phyloP scores from a whole-genome alignment of 2,888 invertebrate genomes.

The Ommatoiulus sabulosus region DNA sequence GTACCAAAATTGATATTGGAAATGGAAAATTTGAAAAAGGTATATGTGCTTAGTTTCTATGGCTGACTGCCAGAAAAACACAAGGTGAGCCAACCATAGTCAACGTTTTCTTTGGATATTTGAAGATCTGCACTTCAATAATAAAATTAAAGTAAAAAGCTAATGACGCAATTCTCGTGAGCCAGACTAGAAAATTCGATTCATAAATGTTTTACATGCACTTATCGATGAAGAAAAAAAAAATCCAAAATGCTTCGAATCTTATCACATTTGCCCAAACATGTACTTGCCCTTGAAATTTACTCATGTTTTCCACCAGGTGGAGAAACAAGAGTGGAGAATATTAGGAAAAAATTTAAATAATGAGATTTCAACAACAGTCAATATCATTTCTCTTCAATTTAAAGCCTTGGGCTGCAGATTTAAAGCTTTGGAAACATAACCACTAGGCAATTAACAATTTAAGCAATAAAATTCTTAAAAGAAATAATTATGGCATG shows the following conservation, averaged over 20 bases:
- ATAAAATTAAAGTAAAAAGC: neutral
- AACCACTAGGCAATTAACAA: neutral
- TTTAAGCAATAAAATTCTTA: neutral
- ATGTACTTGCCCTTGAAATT: neutral
- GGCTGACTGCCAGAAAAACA: neutral
- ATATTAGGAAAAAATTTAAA: neutral
- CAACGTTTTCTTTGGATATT: neutral
- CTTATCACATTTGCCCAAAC: neutral
- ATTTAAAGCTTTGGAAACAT: neutral
- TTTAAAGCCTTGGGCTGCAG: neutral
- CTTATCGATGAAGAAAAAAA: neutral
- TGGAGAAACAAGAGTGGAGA: neutral
- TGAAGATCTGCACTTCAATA: neutral
- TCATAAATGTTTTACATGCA: neutral
- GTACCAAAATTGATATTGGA: neutral
- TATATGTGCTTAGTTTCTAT: neutral
- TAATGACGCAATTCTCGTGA: neutral
- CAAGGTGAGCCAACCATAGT: neutral
- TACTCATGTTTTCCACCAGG: neutral
- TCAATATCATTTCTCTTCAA: neutral
- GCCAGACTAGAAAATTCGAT: constrained; percentile 18
- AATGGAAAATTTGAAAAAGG: neutral
- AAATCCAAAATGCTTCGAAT: neutral
- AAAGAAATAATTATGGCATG: neutral
- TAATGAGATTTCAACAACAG: neutral